A percentile compares a stretch with the other conserved stretches of the same genome.
These are phyloP conservation scores for Sebastes paucispinis DNA, from an alignment of 2,797 vertebrate species.

Conservation along the genomic window DNA sequence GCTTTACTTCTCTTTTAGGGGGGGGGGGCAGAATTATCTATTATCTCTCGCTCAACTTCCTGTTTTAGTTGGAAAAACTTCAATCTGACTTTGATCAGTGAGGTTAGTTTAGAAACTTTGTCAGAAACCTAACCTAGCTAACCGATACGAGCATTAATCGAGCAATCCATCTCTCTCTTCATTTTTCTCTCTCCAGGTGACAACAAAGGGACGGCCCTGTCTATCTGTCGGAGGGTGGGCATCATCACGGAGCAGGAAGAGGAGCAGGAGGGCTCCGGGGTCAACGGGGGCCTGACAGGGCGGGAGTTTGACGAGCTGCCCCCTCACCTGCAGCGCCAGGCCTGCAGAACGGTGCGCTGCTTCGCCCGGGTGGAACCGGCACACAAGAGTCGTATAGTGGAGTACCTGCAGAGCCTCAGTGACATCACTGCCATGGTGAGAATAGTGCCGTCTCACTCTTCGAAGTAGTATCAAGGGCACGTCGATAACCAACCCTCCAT, in stretches of 20 bases:
- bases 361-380: constrained; percentile 85
- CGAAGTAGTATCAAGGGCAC: background rate
- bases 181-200: constrained; percentile 70
- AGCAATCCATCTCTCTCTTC: background rate
- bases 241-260: constrained; percentile 86
- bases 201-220: constrained; percentile 85
- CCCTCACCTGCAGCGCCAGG: constrained; percentile 81
- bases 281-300: constrained; percentile 78
- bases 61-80: background rate
- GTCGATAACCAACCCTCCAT: background rate
- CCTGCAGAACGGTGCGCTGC: constrained; percentile 75
- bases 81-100: no score
- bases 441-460: accelerated
- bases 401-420: constrained; percentile 84
- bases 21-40: no score
- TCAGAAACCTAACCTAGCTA: no score
- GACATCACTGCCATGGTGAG: constrained; percentile 87
- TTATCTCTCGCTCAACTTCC: background rate
- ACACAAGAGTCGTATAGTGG: constrained; percentile 86
- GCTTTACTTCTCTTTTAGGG: no score
- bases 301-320: constrained; percentile 85
- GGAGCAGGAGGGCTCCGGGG: constrained; percentile 66
- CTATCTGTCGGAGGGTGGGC: constrained; percentile 84
- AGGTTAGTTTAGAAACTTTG: no score
- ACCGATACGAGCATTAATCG: no score